Conservation (phyloP, 1,140 invertebrate species). For the Cyclargus thomasi region DNA sequence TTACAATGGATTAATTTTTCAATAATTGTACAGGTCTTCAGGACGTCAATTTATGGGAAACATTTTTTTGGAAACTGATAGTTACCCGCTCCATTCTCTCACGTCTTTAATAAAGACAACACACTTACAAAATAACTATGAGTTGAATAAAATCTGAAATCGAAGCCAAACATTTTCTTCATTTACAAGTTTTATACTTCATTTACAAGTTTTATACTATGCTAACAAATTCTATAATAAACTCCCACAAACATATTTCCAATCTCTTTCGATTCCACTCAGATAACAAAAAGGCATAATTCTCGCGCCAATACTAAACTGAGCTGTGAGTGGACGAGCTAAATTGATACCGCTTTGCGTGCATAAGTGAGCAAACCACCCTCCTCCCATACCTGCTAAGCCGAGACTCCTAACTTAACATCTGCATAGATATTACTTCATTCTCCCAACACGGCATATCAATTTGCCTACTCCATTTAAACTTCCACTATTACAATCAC, state of each 20-base stretch:
- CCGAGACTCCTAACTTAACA: background rate
- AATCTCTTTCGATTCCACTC: background rate
- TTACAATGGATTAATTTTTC: no score
- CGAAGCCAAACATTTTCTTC: no score
- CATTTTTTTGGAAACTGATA: no score
- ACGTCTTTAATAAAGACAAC: no score
- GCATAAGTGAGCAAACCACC: background rate
- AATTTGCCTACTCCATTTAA: background rate
- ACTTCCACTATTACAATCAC: background rate
- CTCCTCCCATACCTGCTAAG: background rate
- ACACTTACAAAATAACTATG: no score
- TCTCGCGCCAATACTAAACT: background rate
- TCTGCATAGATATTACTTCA: constrained; percentile 2
- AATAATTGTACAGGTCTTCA: no score
- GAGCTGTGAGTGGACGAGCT: background rate
- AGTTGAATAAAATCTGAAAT: no score
- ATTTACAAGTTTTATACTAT: no score
- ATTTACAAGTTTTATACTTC: no score
- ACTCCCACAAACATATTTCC: background rate
- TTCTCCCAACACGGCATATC: background rate
- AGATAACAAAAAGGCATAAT: background rate
- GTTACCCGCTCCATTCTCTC: no score
- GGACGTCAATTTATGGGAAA: no score
- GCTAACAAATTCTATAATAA: no score
- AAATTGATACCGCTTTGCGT: background rate